Conservation (phyloP, 2,797 vertebrate species). For the Danio albolineatus region DNA sequence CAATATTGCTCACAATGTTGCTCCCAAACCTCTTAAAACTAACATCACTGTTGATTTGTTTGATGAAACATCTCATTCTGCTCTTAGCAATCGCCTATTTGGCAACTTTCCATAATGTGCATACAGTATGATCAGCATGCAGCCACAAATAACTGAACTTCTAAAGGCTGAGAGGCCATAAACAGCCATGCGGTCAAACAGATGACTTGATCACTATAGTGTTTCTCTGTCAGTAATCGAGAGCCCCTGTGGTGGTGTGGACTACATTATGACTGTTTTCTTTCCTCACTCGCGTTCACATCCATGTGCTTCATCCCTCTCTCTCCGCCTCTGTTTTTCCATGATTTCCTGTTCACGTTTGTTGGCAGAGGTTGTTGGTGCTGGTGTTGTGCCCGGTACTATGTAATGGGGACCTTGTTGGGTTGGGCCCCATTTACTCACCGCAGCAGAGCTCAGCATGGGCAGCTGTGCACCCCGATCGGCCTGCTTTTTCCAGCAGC, state of each 20-base stretch:
- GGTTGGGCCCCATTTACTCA: slow-evolving; percentile 59
- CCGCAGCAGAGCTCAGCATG: slow-evolving; percentile 52
- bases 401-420: slow-evolving; percentile 66
- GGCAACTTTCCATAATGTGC: neutral
- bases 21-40: neutral
- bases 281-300: slow-evolving; percentile 43
- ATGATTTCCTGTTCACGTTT: slow-evolving; percentile 60
- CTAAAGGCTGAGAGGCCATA: slow-evolving; percentile 1
- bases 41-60: slow-evolving; percentile 19
- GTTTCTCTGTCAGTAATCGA: slow-evolving; percentile 24
- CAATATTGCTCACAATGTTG: neutral
- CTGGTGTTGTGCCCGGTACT: slow-evolving; percentile 62
- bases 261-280: slow-evolving; percentile 31
- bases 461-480: slow-evolving; percentile 54
- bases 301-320: slow-evolving; percentile 45
- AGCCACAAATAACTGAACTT: neutral
- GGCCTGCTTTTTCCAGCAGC: slow-evolving; percentile 67
- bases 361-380: slow-evolving; percentile 52
- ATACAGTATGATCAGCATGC: neutral
- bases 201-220: slow-evolving; percentile 17
- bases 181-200: slow-evolving; percentile 5
- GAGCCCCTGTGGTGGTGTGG: slow-evolving; percentile 18
- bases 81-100: neutral
- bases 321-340: slow-evolving; percentile 57
- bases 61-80: neutral